Evolutionary conservation across 2,797 vertebrate genomes (phyloP).

Genomic region (Eutrigla gurnardus): DNA sequence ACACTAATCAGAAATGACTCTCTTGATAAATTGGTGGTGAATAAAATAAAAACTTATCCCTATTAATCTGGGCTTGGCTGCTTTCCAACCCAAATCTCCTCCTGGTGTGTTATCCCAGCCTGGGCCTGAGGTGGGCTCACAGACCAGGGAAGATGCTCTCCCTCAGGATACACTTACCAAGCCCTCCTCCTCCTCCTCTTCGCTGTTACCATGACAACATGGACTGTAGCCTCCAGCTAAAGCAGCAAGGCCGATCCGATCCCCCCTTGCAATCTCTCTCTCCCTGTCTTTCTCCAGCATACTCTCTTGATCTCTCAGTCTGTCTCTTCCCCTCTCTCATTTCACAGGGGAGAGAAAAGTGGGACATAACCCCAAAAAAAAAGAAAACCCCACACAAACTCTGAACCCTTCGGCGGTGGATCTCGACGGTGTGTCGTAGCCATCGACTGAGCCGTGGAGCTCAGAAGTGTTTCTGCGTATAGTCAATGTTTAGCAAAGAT

Average conservation of each 20-base stretch:
- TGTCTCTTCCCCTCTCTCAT: conserved; percentile 55
- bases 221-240: conserved; percentile 75
- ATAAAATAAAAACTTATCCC: conserved; percentile 23
- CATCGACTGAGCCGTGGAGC: not conserved
- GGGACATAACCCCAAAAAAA: conserved; percentile 61
- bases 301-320: conserved; percentile 48
- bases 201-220: conserved; percentile 85
- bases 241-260: conserved; percentile 65
- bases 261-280: conserved; percentile 27
- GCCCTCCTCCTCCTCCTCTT: conserved; percentile 60
- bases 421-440: conserved; percentile 1
- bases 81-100: conserved; percentile 38
- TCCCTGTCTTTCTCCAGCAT: not conserved
- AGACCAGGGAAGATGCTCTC: conserved; percentile 62
- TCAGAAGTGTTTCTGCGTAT: not conserved
- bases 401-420: conserved; percentile 43
- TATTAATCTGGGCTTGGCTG: conserved; percentile 20
- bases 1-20: not conserved
- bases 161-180: conserved; percentile 69
- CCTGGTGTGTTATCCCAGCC: conserved; percentile 50
- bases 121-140: conserved; percentile 63
- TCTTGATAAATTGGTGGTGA: conserved; percentile 3
- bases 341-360: conserved; percentile 60
- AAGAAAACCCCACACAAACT: conserved; percentile 43
- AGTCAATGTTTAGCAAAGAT: not conserved